Evolutionary conservation across 2,797 vertebrate genomes (phyloP).

Genomic region (Myotis myotis): DNA sequence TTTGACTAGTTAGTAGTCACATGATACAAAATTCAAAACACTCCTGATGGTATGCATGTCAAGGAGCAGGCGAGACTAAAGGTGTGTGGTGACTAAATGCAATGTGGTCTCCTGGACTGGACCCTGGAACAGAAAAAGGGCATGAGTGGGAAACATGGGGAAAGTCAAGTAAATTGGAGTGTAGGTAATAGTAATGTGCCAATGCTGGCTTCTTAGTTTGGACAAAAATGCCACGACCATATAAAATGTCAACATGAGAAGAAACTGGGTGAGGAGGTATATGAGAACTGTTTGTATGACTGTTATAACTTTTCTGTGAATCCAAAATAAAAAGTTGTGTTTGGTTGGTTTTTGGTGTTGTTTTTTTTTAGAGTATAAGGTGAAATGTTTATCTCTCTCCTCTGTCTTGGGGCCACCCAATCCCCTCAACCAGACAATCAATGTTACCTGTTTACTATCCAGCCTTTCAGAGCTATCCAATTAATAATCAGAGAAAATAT

Average conservation of each 20-base stretch:
- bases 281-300: background rate
- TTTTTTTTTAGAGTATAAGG: background rate
- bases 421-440: background rate
- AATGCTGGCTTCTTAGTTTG: background rate
- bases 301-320: background rate
- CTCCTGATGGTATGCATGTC: background rate
- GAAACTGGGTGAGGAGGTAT: background rate
- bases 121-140: background rate
- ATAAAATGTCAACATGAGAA: background rate
- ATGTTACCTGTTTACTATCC: background rate
- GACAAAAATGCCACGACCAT: background rate
- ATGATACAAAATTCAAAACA: background rate
- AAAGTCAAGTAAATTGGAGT: background rate
- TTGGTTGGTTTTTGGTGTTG: background rate
- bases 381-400: background rate
- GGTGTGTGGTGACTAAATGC: background rate
- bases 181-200: background rate
- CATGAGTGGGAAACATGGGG: background rate
- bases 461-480: background rate
- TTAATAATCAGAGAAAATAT: background rate
- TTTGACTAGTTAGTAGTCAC: constrained; percentile 29
- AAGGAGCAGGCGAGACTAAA: background rate
- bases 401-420: background rate
- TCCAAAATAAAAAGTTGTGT: background rate
- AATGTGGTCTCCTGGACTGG: background rate